These are phyloP conservation scores for Chondrilla cf. caribensis DNA, from an alignment of 37 sponge, comb jelly and placozoan genomes.

Conservation along the genomic window DNA sequence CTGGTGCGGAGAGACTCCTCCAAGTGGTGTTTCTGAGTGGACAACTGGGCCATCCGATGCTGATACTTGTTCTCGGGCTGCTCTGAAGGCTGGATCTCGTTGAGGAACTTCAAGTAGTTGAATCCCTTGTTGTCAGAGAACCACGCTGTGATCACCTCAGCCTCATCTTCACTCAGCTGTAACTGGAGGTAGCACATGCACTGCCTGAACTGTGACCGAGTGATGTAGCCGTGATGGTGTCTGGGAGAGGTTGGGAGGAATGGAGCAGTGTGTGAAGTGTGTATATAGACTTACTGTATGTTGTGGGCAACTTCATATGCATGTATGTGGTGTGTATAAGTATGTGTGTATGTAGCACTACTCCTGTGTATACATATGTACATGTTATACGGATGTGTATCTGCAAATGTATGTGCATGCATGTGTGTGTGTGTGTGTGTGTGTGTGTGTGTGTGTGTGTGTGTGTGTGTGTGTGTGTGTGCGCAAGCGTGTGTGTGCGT, in stretches of 20 bases:
- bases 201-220: slow-evolving; percentile 61
- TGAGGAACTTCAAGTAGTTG: slow-evolving; percentile 72
- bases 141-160: slow-evolving; percentile 30
- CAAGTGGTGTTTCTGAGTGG: neutral
- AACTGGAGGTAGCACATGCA: slow-evolving; percentile 67
- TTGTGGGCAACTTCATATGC: neutral
- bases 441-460: no score
- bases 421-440: no score
- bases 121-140: slow-evolving; percentile 75
- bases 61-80: slow-evolving; percentile 46
- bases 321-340: neutral
- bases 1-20: neutral
- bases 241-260: neutral
- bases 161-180: slow-evolving; percentile 16
- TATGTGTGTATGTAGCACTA: no score
- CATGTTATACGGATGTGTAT: no score
- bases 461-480: no score
- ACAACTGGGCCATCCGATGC: slow-evolving; percentile 17
- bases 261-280: neutral
- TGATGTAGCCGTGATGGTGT: slow-evolving; percentile 46
- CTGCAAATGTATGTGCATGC: no score
- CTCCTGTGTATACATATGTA: no score
- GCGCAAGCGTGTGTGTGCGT: no score
- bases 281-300: neutral
- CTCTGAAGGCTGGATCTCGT: slow-evolving; percentile 58